Conservation (phyloP, 2,888 invertebrate species). For the Quadroppia sp. region DNA sequence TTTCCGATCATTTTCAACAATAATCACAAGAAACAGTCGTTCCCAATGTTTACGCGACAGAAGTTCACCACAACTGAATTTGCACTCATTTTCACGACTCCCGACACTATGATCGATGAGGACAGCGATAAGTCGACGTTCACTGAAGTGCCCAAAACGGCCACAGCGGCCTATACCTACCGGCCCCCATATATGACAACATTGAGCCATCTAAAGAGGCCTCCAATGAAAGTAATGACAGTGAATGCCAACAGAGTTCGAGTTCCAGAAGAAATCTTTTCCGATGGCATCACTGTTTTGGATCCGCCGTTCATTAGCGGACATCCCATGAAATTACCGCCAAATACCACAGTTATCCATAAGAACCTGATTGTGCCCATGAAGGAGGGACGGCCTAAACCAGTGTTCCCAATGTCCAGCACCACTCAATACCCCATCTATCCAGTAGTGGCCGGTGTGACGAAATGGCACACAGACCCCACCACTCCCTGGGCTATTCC, state of each 20-base stretch:
- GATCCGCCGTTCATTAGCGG: conserved; percentile 43
- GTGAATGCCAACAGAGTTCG: conserved; percentile 28
- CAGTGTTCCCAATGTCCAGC: conserved; percentile 27
- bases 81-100: conserved; percentile 6
- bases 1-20: background rate
- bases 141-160: conserved; percentile 6
- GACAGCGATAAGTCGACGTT: background rate
- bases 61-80: conserved; percentile 6
- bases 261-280: conserved; percentile 45
- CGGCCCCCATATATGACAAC: conserved; percentile 13
- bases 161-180: background rate
- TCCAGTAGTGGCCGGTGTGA: conserved; percentile 40
- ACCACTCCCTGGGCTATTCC: conserved; percentile 32
- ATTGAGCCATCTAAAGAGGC: background rate
- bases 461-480: conserved; percentile 38
- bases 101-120: background rate
- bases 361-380: conserved; percentile 46
- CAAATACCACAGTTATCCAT: conserved; percentile 46
- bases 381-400: conserved; percentile 43
- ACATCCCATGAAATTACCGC: conserved; percentile 31
- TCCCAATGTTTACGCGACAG: conserved; percentile 14
- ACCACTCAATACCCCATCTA: conserved; percentile 43
- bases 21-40: conserved; percentile 2
- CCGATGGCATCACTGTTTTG: conserved; percentile 43
- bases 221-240: conserved; percentile 33